Conservation (phyloP, 2,888 invertebrate species). For the Megamerina dolium region DNA sequence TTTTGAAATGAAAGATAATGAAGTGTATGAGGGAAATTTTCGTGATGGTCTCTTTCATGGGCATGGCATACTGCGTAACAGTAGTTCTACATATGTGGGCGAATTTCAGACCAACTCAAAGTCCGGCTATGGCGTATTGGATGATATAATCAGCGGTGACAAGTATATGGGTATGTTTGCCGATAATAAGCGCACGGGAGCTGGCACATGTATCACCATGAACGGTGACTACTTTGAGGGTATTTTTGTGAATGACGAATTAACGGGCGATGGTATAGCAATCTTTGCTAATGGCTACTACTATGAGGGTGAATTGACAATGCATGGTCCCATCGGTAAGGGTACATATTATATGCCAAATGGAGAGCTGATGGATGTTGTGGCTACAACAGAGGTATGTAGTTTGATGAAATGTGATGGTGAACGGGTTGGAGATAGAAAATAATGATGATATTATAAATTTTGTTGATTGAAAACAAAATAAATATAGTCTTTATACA, state of each 20-base stretch:
- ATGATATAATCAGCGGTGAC: constrained; percentile 78
- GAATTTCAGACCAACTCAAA: constrained; percentile 74
- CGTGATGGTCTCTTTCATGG: constrained; percentile 79
- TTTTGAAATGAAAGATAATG: constrained; percentile 63
- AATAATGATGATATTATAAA: too few relatives aligned
- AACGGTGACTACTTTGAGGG: constrained; percentile 92
- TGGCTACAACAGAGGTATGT: constrained; percentile 51
- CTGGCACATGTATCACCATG: constrained; percentile 78
- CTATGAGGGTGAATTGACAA: constrained; percentile 82
- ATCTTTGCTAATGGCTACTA: constrained; percentile 82
- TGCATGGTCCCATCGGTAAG: constrained; percentile 73
- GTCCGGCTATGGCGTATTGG: constrained; percentile 84
- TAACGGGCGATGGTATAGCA: constrained; percentile 81
- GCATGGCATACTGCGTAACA: constrained; percentile 75
- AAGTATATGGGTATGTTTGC: constrained; percentile 87
- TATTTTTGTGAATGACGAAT: constrained; percentile 69
- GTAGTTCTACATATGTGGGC: constrained; percentile 82
- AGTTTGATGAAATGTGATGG: too few relatives aligned
- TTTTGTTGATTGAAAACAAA: too few relatives aligned
- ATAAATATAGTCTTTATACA: background rate
- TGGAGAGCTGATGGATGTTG: too few relatives aligned
- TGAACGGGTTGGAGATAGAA: too few relatives aligned
- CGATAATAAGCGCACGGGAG: constrained; percentile 77
- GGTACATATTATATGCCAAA: constrained; percentile 75
- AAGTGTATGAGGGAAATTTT: constrained; percentile 81